A percentile compares a stretch with the other conserved stretches of the same genome.
phyloP scores from a whole-genome alignment of 2,113 vertebrate species.

The Centropus unirufus region DNA sequence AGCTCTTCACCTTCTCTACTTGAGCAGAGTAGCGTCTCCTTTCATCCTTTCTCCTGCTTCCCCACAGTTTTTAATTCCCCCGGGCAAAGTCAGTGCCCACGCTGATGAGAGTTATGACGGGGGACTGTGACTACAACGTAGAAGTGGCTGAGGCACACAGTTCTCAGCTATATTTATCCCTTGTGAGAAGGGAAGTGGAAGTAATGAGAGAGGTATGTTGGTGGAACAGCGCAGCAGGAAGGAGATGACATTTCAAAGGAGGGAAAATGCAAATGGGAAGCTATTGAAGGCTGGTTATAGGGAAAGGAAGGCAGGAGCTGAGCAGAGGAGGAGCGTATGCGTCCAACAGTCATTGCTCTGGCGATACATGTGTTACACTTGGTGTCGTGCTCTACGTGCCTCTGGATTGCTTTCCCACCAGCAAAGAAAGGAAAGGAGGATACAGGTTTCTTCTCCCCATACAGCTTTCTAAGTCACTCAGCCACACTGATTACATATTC shows the following conservation, averaged over 20 bases:
- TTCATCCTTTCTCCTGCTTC: not conserved
- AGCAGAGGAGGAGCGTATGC: not conserved
- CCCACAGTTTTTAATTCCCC: not conserved
- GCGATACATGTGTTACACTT: not conserved
- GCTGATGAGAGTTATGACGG: not conserved
- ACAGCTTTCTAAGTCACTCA: not conserved
- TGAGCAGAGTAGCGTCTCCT: not conserved
- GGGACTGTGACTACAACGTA: not conserved
- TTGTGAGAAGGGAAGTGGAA: not conserved
- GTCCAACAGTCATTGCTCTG: not conserved
- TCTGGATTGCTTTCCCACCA: not conserved
- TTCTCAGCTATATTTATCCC: not conserved
- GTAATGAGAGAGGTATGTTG: not conserved
- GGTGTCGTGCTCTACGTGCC: not conserved
- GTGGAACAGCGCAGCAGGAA: slow-evolving; percentile 17
- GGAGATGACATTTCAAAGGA: slow-evolving; percentile 17
- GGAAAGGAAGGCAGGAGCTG: not conserved
- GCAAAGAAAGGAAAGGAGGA: not conserved
- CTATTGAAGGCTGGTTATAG: not conserved
- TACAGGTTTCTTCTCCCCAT: not conserved
- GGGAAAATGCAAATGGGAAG: slow-evolving; percentile 6
- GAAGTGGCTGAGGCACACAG: not conserved
- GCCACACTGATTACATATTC: not conserved
- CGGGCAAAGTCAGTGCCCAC: not conserved
- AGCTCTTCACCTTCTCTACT: not conserved